Base-by-base conservation (phyloP, 2,888 invertebrate genomes). In the Lysandra bellargus region DNA sequence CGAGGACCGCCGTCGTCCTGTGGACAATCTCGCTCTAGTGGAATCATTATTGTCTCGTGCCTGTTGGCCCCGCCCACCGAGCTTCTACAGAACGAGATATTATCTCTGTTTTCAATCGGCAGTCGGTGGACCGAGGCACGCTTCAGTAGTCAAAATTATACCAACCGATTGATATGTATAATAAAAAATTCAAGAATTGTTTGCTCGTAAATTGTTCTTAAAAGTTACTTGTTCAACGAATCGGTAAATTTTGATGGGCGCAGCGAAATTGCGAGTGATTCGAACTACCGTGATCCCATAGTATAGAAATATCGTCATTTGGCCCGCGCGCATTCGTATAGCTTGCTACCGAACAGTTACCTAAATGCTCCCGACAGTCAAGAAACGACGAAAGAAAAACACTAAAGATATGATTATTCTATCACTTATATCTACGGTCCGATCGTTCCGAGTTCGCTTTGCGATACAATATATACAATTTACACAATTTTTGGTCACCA, bases 341-440 rank as follows among this genome's bases (percentile, higher is more conserved):
- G 73, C 57, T 57, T 53, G 75, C 80, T 80, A 74, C n/a, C 73
- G 80, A 80, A 80, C 78, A 72, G 64, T 80, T 76, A 75, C 79
- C 76, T 80, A 77, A 77, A 84, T 88, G 89, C 87, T 89, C 90
- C 90, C 91, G 88, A 86, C 85, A 83, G 85, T 88, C 85, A 87
- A 88, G 89, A 86, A 90, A 90, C 86, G 85, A 87, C 69, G 80
- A 82, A 80, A 57, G 33, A 57, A 90, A 91, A 92, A 89, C 89
- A 89, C 90, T 91, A 91, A 91, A 88, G 92, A 93, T 93, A 93
- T 92, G 92, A 90, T 91, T 89, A 93, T 82, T 90, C 89, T 92
- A 92, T 91, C 88, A 89, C 91, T 90, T 92, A 92, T 80, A 82
- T 81, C 82, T 83, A 80, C 57, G 76, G 74, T 72, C 80, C 79